Evolutionary conservation across 2,797 vertebrate genomes (phyloP).

Genomic region (Darevskia mixta): DNA sequence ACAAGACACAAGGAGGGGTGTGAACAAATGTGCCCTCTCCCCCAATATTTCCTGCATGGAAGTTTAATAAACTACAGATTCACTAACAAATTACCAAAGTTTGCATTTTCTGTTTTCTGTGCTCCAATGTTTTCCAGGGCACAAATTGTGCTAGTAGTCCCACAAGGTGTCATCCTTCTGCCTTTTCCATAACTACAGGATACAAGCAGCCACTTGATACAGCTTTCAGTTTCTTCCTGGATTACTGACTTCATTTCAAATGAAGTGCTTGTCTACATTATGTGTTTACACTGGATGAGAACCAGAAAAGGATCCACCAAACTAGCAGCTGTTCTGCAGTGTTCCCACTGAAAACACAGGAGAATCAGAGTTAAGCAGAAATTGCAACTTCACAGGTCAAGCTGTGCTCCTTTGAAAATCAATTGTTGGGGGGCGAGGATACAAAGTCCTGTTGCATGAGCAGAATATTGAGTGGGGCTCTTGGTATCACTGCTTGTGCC

Average conservation of each 20-base stretch:
- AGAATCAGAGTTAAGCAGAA: neutral
- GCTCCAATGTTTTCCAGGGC: neutral
- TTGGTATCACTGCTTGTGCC: no score
- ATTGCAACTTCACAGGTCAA: neutral
- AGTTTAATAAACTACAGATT: neutral
- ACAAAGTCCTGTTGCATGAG: no score
- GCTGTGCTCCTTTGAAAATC: neutral
- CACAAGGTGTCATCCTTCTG: constrained; percentile 61
- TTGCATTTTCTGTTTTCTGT: neutral
- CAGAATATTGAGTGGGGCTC: no score
- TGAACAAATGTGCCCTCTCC: neutral
- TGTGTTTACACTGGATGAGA: neutral
- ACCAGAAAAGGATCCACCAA: neutral
- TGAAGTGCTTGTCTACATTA: constrained; percentile 2
- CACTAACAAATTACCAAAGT: neutral
- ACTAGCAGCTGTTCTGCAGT: neutral
- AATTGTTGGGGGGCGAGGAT: no score
- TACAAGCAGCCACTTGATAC: fast-evolving
- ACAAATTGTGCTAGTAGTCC: neutral
- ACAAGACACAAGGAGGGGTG: neutral
- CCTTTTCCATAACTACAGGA: neutral
- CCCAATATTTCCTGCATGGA: neutral
- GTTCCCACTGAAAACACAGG: neutral
- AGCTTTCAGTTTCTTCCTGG: neutral
- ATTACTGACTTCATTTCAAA: neutral